Percentiles rank a stretch among this genome's conserved stretches.
Evolutionary conservation across 2,797 vertebrate species (phyloP).

Genomic region (Masticophis lateralis): DNA sequence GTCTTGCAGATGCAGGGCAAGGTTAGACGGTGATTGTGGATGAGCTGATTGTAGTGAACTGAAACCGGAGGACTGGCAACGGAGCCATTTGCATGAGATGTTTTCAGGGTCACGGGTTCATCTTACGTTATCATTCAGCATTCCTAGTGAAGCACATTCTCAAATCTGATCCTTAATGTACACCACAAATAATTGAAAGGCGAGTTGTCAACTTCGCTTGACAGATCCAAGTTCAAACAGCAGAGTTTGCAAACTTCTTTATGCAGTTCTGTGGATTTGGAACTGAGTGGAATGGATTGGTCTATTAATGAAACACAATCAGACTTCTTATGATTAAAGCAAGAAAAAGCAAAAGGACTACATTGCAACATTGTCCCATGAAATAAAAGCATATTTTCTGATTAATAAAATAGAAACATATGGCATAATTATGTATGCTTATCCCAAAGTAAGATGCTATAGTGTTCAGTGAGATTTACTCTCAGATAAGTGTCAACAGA

Average conservation of each 20-base stretch:
- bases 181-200: conserved; percentile 29
- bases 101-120: conserved; percentile 31
- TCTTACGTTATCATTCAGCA: not conserved
- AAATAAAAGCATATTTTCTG: not conserved
- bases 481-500: not conserved
- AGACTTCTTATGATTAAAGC: conserved; percentile 4
- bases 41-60: conserved; percentile 6
- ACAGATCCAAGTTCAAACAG: conserved; percentile 24
- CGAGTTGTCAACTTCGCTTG: conserved; percentile 43
- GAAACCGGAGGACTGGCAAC: conserved; percentile 1
- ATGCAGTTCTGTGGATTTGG: conserved; percentile 19
- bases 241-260: conserved; percentile 20
- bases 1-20: not conserved
- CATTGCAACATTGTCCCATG: not conserved
- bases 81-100: not conserved
- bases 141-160: conserved; percentile 18
- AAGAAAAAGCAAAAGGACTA: conserved; percentile 17
- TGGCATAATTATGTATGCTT: not conserved
- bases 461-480: not conserved
- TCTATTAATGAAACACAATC: conserved; percentile 31
- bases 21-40: conserved; percentile 33
- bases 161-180: conserved; percentile 36
- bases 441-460: not conserved
- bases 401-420: not conserved
- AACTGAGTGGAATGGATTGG: conserved; percentile 11